These are phyloP conservation scores for Steinernema feltiae DNA, from an alignment of 1,140 invertebrate genomes.

Conservation along the genomic window DNA sequence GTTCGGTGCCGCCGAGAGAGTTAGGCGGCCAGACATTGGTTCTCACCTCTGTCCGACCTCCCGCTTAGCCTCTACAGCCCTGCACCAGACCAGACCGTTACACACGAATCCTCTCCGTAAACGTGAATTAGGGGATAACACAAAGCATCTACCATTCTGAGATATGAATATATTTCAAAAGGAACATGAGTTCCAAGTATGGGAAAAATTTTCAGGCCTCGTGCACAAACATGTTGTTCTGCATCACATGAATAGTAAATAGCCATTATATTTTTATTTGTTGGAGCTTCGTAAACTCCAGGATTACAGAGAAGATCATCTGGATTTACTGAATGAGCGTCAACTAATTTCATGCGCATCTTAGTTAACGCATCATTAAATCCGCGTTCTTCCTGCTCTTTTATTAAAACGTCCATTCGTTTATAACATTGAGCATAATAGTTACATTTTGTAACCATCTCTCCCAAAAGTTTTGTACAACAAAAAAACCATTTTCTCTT, in stretches of 20 bases:
- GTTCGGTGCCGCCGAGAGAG: too few species aligned
- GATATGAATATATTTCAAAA: not conserved
- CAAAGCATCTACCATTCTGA: not conserved
- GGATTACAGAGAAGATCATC: not conserved
- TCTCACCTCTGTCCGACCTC: too few species aligned
- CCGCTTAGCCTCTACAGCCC: too few species aligned
- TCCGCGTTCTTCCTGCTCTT: not conserved
- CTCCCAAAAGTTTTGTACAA: not conserved
- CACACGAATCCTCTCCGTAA: conserved; percentile 5
- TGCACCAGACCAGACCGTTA: too few species aligned
- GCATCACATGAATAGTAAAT: not conserved
- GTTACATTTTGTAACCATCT: not conserved
- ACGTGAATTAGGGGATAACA: not conserved
- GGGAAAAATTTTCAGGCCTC: not conserved
- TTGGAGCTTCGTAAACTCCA: not conserved
- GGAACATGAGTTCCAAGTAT: not conserved
- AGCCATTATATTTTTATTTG: not conserved
- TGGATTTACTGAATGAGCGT: not conserved
- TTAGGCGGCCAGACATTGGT: too few species aligned
- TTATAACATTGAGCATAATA: not conserved
- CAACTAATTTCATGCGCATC: not conserved
- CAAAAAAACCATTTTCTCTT: too few species aligned
- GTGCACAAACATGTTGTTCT: not conserved
- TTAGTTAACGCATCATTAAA: not conserved
- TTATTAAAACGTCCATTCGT: not conserved